Evolutionary conservation across 2,888 invertebrate species (phyloP).

Genomic region (Liopterus haemorrhoidalis): DNA sequence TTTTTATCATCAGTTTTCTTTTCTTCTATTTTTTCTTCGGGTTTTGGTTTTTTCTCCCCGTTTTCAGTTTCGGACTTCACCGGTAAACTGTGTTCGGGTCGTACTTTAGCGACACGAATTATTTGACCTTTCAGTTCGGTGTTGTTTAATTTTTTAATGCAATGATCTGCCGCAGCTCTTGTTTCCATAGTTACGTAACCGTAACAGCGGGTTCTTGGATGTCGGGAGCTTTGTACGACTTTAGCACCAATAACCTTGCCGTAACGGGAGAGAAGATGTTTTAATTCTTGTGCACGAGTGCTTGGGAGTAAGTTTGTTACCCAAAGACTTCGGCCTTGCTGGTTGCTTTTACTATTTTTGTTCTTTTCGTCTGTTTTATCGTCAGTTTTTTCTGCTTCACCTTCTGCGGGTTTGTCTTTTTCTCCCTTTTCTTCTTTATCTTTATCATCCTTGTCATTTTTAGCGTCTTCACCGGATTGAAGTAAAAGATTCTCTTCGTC

Average conservation of each 20-base stretch:
- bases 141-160: slow-evolving; percentile 83
- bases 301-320: slow-evolving; percentile 87
- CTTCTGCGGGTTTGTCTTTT: slow-evolving; percentile 21
- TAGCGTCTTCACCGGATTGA: slow-evolving; percentile 54
- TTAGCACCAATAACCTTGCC: slow-evolving; percentile 95
- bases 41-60: slow-evolving; percentile 16
- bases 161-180: slow-evolving; percentile 80
- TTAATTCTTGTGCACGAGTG: slow-evolving; percentile 90
- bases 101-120: slow-evolving; percentile 81
- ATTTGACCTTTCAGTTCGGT: slow-evolving; percentile 92
- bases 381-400: slow-evolving; percentile 20
- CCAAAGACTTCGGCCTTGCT: slow-evolving; percentile 75
- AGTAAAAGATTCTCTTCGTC: slow-evolving; percentile 70
- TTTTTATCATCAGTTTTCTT: slow-evolving; percentile 27
- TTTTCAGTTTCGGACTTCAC: slow-evolving; percentile 30
- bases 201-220: slow-evolving; percentile 88
- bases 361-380: slow-evolving; percentile 19
- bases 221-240: slow-evolving; percentile 91
- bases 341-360: slow-evolving; percentile 33
- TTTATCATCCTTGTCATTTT: slow-evolving; percentile 18
- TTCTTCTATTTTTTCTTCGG: slow-evolving; percentile 24
- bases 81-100: slow-evolving; percentile 42
- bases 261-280: slow-evolving; percentile 84
- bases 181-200: slow-evolving; percentile 96
- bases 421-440: slow-evolving; percentile 32